phyloP scores from a whole-genome alignment of 2,113 vertebrate genomes.

The Istiophorus platypterus region DNA sequence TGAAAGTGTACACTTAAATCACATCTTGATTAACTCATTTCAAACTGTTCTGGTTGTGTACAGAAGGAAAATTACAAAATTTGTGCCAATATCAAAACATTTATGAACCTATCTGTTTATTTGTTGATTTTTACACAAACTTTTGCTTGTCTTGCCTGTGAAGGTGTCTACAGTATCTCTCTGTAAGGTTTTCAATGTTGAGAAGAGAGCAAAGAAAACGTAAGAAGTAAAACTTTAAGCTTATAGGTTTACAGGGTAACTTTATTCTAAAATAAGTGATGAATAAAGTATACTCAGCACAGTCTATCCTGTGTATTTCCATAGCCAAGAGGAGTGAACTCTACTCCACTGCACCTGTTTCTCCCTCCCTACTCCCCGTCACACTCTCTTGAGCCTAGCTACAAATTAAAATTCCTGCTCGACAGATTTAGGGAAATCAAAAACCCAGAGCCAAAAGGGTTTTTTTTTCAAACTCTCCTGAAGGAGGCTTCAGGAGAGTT shows the following conservation, averaged over 20 bases:
- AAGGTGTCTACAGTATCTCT: no score
- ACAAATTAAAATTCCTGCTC: conserved; percentile 67
- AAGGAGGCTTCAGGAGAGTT: no score
- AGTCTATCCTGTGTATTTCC: conserved; percentile 41
- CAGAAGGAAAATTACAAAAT: no score
- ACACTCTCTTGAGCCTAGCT: conserved; percentile 43
- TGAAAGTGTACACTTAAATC: no score
- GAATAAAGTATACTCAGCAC: conserved; percentile 24
- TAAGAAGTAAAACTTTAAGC: not conserved
- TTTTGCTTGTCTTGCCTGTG: no score
- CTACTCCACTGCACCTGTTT: conserved; percentile 58
- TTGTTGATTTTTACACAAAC: no score
- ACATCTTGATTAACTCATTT: no score
- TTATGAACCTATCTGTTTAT: no score
- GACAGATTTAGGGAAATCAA: conserved; percentile 62
- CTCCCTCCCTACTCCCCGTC: conserved; percentile 37
- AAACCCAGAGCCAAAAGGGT: conserved; percentile 30
- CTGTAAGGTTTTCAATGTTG: not conserved
- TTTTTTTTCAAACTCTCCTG: not conserved
- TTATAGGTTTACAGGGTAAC: not conserved
- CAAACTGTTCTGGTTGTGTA: no score
- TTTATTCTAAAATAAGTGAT: conserved; percentile 21
- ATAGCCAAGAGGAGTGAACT: conserved; percentile 41
- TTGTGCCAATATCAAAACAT: no score
- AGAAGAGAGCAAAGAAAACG: not conserved